A percentile compares a stretch with the other conserved stretches of the same genome.
phyloP scores from a whole-genome alignment of 2,888 invertebrate species.

The Criorhina ranunculi region DNA sequence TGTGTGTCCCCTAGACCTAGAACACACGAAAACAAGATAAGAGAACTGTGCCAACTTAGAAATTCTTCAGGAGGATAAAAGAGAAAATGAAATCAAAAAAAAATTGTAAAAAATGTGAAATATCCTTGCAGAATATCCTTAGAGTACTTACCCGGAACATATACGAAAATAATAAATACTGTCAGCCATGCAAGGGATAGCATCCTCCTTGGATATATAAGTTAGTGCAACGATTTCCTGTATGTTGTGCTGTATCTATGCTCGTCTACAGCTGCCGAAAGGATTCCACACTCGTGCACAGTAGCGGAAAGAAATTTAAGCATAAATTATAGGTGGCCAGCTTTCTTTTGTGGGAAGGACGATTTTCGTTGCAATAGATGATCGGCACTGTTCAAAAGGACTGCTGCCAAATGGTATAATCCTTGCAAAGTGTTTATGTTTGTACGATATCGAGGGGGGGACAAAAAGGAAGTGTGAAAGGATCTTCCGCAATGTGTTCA shows the following conservation, averaged over 20 bases:
- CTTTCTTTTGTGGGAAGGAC: constrained; percentile 15
- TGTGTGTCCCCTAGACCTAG: constrained; percentile 55
- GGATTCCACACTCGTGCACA: constrained; percentile 65
- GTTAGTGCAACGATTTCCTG: constrained; percentile 78
- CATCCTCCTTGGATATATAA: constrained; percentile 78
- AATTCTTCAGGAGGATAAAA: constrained; percentile 18
- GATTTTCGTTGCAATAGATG: constrained; percentile 28
- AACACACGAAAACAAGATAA: constrained; percentile 63
- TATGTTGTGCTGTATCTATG: constrained; percentile 51
- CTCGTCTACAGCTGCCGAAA: constrained; percentile 37
- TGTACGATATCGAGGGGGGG: not conserved
- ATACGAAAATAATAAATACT: constrained; percentile 79
- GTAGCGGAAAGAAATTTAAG: constrained; percentile 62
- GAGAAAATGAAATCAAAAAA: constrained; percentile 24
- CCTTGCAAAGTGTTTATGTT: constrained; percentile 49
- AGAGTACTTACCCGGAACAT: constrained; percentile 78
- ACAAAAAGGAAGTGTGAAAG: constrained; percentile 44
- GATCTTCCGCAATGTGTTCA: constrained; percentile 73
- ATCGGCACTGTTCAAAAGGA: constrained; percentile 20
- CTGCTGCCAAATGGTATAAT: constrained; percentile 72
- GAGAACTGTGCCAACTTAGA: constrained; percentile 65
- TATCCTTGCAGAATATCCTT: constrained; percentile 54
- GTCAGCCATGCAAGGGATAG: constrained; percentile 78
- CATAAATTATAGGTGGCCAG: constrained; percentile 75
- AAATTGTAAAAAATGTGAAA: constrained; percentile 48